Evolutionary conservation across 2,113 vertebrate species (phyloP).

Genomic region (Mastomys natalensis): DNA sequence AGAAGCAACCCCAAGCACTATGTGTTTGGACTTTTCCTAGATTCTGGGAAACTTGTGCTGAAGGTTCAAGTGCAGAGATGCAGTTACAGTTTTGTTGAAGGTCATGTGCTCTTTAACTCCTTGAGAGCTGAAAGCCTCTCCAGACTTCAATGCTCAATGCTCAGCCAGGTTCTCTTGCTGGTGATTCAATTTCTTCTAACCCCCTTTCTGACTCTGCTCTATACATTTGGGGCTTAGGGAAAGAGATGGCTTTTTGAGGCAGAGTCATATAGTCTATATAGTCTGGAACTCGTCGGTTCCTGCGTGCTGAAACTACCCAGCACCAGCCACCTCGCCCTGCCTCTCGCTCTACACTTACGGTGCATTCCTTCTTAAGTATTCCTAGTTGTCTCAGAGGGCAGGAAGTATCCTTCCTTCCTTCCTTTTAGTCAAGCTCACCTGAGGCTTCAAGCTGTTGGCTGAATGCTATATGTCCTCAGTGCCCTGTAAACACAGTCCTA

Average conservation of each 20-base stretch:
- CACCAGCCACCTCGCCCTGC: neutral
- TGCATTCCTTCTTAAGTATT: neutral
- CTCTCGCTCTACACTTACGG: neutral
- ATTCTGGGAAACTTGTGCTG: neutral
- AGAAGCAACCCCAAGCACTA: neutral
- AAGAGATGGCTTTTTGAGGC: neutral
- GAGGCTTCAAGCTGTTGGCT: neutral
- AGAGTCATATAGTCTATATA: neutral
- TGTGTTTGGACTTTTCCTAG: neutral
- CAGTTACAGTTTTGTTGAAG: neutral
- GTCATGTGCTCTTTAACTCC: neutral
- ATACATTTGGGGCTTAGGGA: neutral
- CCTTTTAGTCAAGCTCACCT: neutral
- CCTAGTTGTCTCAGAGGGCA: slow-evolving; percentile 13
- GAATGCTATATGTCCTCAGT: neutral
- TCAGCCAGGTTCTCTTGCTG: neutral
- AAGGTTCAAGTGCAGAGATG: neutral
- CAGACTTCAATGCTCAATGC: neutral
- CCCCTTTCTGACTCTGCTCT: neutral
- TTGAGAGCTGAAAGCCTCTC: neutral
- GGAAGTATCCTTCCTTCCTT: neutral
- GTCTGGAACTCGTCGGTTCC: neutral
- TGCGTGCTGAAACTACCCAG: neutral
- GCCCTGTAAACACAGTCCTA: neutral
- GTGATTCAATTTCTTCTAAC: neutral